A percentile compares a stretch with the other conserved stretches of the same genome.
Conservation (phyloP, 1,140 invertebrate genomes). For the Parasteatoda tepidariorum region DNA sequence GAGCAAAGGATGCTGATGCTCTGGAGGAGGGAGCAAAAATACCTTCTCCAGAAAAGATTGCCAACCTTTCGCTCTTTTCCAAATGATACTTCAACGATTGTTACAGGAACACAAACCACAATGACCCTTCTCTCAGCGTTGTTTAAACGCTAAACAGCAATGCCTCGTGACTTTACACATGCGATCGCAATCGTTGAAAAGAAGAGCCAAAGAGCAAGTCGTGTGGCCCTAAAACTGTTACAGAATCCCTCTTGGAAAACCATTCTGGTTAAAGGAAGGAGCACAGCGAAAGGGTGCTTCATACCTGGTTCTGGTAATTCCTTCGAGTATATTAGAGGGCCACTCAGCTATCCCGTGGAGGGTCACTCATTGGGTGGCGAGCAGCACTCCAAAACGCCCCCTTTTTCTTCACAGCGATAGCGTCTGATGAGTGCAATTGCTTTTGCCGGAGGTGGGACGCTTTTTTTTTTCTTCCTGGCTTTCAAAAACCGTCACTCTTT, state of each 20-base stretch:
- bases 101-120: conserved; percentile 27
- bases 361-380: conserved; percentile 53
- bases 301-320: conserved; percentile 45
- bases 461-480: conserved; percentile 23
- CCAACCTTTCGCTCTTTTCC: conserved; percentile 20
- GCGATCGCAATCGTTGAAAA: background rate
- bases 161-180: background rate
- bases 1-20: background rate
- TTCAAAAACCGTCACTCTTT: conserved; percentile 13
- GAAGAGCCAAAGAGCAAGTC: conserved; percentile 21
- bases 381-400: conserved; percentile 28
- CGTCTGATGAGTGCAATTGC: conserved; percentile 4
- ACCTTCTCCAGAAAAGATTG: background rate
- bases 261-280: conserved; percentile 8
- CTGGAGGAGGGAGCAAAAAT: background rate
- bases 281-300: conserved; percentile 45
- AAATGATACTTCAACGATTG: conserved; percentile 40
- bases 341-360: conserved; percentile 53
- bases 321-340: conserved; percentile 58
- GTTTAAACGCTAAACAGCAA: conserved; percentile 49
- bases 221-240: conserved; percentile 6
- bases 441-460: conserved; percentile 30
- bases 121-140: conserved; percentile 44
- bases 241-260: conserved; percentile 19
- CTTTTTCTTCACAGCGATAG: conserved; percentile 33